Percentiles rank a stretch among this genome's conserved stretches.
Conservation (phyloP, 2,888 invertebrate genomes). For the Hydroisotoma schaefferi region DNA sequence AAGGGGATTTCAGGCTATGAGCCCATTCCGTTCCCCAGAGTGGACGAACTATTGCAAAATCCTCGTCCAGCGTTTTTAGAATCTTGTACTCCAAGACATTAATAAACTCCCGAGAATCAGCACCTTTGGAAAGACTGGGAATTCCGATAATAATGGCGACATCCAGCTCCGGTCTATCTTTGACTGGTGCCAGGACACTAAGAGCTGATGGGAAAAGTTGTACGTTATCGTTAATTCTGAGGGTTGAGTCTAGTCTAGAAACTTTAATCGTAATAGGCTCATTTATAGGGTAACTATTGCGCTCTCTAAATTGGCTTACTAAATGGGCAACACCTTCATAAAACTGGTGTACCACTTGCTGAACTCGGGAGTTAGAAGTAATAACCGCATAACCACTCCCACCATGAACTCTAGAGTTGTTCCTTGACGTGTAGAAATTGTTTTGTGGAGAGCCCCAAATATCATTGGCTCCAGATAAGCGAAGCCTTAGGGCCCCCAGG, state of each 20-base stretch:
- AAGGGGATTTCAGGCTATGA: background rate
- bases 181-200: background rate
- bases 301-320: background rate
- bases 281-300: background rate
- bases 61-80: background rate
- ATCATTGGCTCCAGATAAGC: constrained; percentile 5
- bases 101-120: background rate
- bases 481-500: background rate
- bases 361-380: background rate
- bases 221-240: background rate
- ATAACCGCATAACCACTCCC: constrained; percentile 1
- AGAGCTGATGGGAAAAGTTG: background rate
- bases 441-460: constrained; percentile 4
- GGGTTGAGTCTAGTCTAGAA: background rate
- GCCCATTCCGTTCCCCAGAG: constrained; percentile 12
- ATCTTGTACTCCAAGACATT: background rate
- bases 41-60: constrained; percentile 2
- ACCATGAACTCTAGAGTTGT: background rate
- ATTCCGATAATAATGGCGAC: constrained; percentile 3
- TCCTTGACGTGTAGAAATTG: background rate
- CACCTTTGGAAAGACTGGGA: background rate
- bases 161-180: constrained; percentile 3
- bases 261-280: background rate
- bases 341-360: constrained; percentile 5
- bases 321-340: background rate